Evolutionary conservation across 1,140 invertebrate species (phyloP).

Genomic region (Physella acuta): DNA sequence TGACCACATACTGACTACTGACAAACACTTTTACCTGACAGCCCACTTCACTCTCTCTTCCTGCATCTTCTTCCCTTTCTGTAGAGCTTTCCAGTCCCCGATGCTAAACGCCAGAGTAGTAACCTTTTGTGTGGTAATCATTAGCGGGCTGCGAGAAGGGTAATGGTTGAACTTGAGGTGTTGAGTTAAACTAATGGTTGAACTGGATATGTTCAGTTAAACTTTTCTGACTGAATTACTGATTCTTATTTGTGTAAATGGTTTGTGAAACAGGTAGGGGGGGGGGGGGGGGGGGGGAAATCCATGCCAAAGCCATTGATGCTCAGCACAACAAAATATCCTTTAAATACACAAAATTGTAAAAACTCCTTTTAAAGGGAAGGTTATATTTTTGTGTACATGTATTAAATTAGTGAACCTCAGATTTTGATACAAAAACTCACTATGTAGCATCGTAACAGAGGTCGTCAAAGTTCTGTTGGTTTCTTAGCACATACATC

Average conservation of each 20-base stretch:
- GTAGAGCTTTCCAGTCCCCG: not conserved
- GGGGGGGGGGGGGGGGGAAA: too few relatives aligned
- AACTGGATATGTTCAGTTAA: not conserved
- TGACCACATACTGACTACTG: too few relatives aligned
- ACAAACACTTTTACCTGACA: slow-evolving; percentile 13
- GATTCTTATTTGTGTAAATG: not conserved
- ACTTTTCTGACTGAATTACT: not conserved
- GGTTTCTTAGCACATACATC: slow-evolving; percentile 6
- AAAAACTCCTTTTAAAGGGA: too few relatives aligned
- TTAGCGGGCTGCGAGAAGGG: not conserved
- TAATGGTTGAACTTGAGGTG: not conserved
- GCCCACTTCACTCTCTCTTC: slow-evolving; percentile 20
- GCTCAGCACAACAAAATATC: too few relatives aligned
- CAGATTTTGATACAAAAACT: too few relatives aligned
- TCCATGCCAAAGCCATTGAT: too few relatives aligned
- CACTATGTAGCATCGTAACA: slow-evolving; percentile 25
- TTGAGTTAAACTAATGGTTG: not conserved
- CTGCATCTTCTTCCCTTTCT: slow-evolving; percentile 2
- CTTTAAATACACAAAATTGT: too few relatives aligned
- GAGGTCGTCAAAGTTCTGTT: not conserved
- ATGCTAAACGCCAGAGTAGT: slow-evolving; percentile 20
- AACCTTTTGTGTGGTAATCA: slow-evolving; percentile 21
- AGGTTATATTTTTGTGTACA: too few relatives aligned
- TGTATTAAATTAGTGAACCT: too few relatives aligned
- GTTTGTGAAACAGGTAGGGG: not conserved